Base-by-base conservation (phyloP, 1,140 invertebrate genomes). In the Papilio polyxenes region DNA sequence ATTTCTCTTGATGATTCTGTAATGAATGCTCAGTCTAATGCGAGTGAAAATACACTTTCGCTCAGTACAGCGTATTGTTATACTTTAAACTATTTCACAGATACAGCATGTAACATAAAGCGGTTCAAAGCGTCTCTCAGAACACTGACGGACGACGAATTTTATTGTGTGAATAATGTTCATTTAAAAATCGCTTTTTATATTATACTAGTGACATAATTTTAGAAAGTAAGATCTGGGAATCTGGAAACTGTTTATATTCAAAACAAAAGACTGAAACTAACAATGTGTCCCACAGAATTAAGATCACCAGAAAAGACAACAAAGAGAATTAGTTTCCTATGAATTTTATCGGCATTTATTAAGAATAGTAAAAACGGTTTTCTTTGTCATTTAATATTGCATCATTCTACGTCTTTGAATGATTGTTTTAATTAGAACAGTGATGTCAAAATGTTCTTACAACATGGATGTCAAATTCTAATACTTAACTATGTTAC, bases 11-110 rank as follows among this genome's bases (percentile, higher is more conserved):
- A 88, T 85, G 84, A 86, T 81, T 78, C 77, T 74, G 83, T 87
- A 87, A 88, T 87, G 84, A 86, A 87, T 89, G 89, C 88, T 83
- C 87, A 87, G 77, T 74, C 87, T 85, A 90, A 88, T 90, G 89
- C 87, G 80, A 82, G 85, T 84, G 76, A 84, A 87, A 86, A 88
- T 87, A 56, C 86, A 88, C 89, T 90, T 90, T 90, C 89, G 85
- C 88, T 85, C 31, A 37, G 65, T 37, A 72, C 23, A 72, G 31
- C 62, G 62, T 87, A 87, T 88, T 87, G 85, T 84, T 85, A 84
- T 80, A 77, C 20, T 77, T 77, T 75, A 48, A 75, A 75, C 75
- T 77, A 77, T 77, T 77, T 77, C 75, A 31, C 75, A 77, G 49
- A 77, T 51, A 53, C 44, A 77, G 13, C 75, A 11, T 49, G 23